These are phyloP conservation scores for Ia io DNA, from an alignment of 2,113 vertebrate species.

Conservation along the genomic window DNA sequence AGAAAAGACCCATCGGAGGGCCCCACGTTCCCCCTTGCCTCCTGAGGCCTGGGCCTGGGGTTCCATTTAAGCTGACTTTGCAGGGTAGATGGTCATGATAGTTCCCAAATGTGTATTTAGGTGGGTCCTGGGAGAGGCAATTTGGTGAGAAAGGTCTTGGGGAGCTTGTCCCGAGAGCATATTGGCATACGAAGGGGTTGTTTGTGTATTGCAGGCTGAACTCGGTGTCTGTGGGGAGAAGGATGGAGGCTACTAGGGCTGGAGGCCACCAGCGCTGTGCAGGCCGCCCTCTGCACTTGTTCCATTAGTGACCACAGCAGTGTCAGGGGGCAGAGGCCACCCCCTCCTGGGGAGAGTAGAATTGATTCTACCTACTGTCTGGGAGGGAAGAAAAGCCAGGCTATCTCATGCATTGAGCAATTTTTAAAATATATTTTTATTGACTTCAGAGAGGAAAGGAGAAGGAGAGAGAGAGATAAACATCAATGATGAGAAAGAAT, in stretches of 20 bases:
- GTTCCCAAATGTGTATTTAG: not conserved
- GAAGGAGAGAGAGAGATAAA: no score
- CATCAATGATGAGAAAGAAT: no score
- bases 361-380: not conserved
- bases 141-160: not conserved
- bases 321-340: not conserved
- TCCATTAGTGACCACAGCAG: not conserved
- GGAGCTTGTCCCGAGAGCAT: not conserved
- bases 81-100: not conserved
- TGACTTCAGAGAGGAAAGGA: no score
- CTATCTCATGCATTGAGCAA: not conserved
- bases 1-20: not conserved
- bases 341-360: not conserved
- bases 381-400: not conserved
- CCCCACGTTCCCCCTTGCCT: not conserved
- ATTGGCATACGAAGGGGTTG: not conserved
- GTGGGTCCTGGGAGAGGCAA: not conserved
- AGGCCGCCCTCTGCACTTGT: not conserved
- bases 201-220: not conserved
- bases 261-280: not conserved
- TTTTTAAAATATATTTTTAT: no score
- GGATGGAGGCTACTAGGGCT: not conserved
- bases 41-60: not conserved
- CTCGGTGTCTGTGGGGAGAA: not conserved
- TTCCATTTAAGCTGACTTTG: not conserved